A percentile compares a stretch with the other conserved stretches of the same genome.
phyloP scores from a whole-genome alignment of 1,140 invertebrate genomes.

The Aporrectodea caliginosa region DNA sequence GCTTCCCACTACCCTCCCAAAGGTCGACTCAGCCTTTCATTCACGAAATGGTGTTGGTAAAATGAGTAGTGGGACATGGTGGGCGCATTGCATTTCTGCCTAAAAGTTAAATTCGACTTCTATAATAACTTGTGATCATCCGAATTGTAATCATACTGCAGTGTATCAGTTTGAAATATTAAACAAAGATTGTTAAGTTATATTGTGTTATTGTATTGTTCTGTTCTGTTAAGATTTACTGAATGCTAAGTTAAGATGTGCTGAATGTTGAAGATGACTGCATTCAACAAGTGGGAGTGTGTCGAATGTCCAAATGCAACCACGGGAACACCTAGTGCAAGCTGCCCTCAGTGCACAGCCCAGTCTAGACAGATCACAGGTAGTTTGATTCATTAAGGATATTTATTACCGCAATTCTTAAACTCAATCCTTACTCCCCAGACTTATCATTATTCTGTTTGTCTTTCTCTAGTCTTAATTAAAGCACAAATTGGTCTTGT shows the following conservation, averaged over 20 bases:
- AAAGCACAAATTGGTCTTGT: no score
- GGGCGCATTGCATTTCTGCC: no score
- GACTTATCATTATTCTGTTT: background rate
- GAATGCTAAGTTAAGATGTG: background rate
- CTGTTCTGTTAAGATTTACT: background rate
- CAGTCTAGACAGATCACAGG: background rate
- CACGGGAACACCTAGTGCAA: background rate
- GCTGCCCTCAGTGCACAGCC: background rate
- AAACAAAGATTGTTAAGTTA: conserved; percentile 1
- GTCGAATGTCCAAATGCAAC: background rate
- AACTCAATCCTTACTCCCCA: background rate
- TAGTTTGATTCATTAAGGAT: no score
- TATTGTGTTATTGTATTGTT: background rate
- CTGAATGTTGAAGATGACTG: conserved; percentile 4
- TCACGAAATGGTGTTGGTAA: no score
- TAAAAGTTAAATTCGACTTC: no score
- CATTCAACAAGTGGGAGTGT: conserved; percentile 8
- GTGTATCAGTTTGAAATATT: conserved; percentile 39
- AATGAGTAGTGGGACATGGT: no score
- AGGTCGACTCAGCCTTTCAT: no score
- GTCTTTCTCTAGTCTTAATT: background rate
- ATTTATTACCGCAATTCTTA: no score
- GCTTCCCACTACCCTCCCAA: no score
- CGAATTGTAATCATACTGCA: conserved; percentile 39
- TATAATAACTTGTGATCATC: conserved; percentile 18